Evolutionary conservation across 2,797 vertebrate species (phyloP).

Genomic region (Pantherophis alleghaniensis): DNA sequence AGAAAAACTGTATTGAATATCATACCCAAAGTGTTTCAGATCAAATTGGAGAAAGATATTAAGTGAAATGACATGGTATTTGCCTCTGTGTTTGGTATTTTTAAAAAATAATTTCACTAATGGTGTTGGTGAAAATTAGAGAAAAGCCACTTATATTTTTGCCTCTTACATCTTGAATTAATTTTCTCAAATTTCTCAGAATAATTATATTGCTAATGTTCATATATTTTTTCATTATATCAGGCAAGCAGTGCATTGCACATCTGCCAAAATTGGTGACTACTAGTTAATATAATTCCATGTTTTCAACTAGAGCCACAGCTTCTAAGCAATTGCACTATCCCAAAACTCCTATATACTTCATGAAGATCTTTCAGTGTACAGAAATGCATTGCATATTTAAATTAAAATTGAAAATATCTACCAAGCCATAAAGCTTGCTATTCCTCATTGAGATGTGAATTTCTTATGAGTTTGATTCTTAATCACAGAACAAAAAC

Average conservation of each 20-base stretch:
- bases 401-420: not conserved
- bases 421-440: not conserved
- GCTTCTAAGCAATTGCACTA: not conserved
- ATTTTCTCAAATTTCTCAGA: not conserved
- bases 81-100: not conserved
- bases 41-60: not conserved
- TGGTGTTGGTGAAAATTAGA: not conserved
- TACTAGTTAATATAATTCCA: not conserved
- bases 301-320: not conserved
- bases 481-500: conserved; percentile 12
- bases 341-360: not conserved
- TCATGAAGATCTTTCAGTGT: not conserved
- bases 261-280: not conserved
- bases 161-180: not conserved
- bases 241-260: not conserved
- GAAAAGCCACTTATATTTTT: not conserved
- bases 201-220: not conserved
- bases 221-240: not conserved
- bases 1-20: not conserved
- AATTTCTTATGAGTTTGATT: not conserved
- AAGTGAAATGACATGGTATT: not conserved
- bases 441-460: not conserved
- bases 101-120: not conserved
- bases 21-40: not conserved
- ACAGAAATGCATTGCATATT: not conserved